Conservation (phyloP, 2,113 vertebrate species). For the Erinaceus europaeus region DNA sequence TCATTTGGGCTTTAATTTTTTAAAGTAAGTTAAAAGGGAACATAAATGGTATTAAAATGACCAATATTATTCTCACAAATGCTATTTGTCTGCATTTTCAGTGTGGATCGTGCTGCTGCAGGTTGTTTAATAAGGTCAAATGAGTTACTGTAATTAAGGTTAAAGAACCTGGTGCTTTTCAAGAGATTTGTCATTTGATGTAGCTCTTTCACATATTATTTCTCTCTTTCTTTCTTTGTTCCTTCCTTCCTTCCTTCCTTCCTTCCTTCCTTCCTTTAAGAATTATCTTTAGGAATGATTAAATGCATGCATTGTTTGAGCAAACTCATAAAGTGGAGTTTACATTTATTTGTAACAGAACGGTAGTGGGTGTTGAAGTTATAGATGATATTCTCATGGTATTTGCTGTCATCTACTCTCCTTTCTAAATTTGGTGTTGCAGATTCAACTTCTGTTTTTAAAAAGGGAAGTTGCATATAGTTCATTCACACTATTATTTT, state of each 20-base stretch:
- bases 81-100: slow-evolving; percentile 42
- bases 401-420: slow-evolving; percentile 67
- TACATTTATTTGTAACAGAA: slow-evolving; percentile 72
- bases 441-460: slow-evolving; percentile 76
- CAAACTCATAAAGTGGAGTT: slow-evolving; percentile 58
- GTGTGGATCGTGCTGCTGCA: slow-evolving; percentile 29
- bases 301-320: slow-evolving; percentile 56
- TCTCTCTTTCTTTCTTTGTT: no score
- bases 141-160: slow-evolving; percentile 57
- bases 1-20: slow-evolving; percentile 35
- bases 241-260: no score
- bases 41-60: slow-evolving; percentile 59
- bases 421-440: slow-evolving; percentile 78
- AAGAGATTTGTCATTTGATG: slow-evolving; percentile 16
- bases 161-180: slow-evolving; percentile 55
- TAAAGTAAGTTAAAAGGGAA: slow-evolving; percentile 39
- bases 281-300: slow-evolving; percentile 30
- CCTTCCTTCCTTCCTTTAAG: no score
- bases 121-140: slow-evolving; percentile 48
- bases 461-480: slow-evolving; percentile 63
- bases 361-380: slow-evolving; percentile 76
- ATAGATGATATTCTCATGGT: slow-evolving; percentile 73
- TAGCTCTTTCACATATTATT: slow-evolving; percentile 32
- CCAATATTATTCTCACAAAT: slow-evolving; percentile 30
- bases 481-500: slow-evolving; percentile 68